phyloP scores from a whole-genome alignment of 1,140 invertebrate species.

The Magallana gigas region DNA sequence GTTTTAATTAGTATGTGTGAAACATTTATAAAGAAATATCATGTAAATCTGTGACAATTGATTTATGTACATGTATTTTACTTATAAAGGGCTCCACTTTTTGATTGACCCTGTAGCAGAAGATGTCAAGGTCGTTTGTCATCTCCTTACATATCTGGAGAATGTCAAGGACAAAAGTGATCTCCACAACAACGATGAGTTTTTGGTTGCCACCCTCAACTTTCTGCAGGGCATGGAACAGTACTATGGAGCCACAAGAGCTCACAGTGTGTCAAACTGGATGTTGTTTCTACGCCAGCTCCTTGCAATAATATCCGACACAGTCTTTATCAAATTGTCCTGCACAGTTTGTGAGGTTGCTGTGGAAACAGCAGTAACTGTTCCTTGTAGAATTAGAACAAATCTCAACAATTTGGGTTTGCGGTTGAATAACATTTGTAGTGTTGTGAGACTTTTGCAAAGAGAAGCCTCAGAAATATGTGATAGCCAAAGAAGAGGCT shows the following conservation, averaged over 20 bases:
- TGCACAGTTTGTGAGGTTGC: constrained; percentile 48
- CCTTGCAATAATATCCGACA: constrained; percentile 46
- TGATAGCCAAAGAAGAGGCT: constrained; percentile 30
- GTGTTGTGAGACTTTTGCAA: constrained; percentile 43
- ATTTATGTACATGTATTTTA: neutral
- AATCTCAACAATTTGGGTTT: constrained; percentile 27
- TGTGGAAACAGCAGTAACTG: constrained; percentile 34
- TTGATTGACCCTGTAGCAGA: constrained; percentile 51
- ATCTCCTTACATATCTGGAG: constrained; percentile 36
- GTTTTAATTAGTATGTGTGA: no score
- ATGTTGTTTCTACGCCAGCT: constrained; percentile 48
- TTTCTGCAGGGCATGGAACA: constrained; percentile 46
- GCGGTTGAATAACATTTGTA: constrained; percentile 19
- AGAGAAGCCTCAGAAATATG: constrained; percentile 17
- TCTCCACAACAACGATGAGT: constrained; percentile 47
- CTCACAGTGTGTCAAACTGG: constrained; percentile 40
- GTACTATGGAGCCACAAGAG: constrained; percentile 42
- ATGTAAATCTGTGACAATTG: neutral
- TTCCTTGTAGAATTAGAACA: constrained; percentile 36
- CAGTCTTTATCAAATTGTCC: constrained; percentile 41
- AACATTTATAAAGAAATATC: no score
- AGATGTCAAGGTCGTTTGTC: constrained; percentile 47
- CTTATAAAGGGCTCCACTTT: constrained; percentile 41
- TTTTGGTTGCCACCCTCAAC: constrained; percentile 43
- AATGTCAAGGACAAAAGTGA: constrained; percentile 20